Percentiles rank a stretch among this genome's conserved stretches.
These are phyloP conservation scores for Euzophera pinguis DNA, from an alignment of 2,888 invertebrate genomes.

Conservation along the genomic window DNA sequence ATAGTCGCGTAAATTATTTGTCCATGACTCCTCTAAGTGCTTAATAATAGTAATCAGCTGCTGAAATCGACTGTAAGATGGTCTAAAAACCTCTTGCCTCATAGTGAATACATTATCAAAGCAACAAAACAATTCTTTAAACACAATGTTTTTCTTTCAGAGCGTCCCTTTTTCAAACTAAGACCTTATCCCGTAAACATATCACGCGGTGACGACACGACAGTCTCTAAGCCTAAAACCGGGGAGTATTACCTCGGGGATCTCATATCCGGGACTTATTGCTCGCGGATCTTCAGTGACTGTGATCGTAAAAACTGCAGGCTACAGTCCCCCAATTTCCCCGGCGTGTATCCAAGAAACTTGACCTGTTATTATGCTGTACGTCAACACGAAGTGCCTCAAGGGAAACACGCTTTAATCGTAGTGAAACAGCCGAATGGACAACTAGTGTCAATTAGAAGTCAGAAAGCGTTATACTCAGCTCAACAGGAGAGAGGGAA, in stretches of 20 bases:
- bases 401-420: slow-evolving; percentile 93
- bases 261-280: slow-evolving; percentile 94
- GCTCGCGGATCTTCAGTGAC: slow-evolving; percentile 94
- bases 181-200: slow-evolving; percentile 73
- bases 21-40: no score
- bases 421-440: slow-evolving; percentile 91
- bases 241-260: slow-evolving; percentile 89
- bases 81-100: no score
- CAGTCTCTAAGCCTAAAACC: slow-evolving; percentile 63
- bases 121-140: neutral
- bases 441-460: slow-evolving; percentile 90
- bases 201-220: slow-evolving; percentile 67
- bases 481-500: slow-evolving; percentile 78
- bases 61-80: no score
- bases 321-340: slow-evolving; percentile 95
- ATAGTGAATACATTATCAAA: no score
- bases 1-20: no score
- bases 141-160: slow-evolving; percentile 44
- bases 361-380: slow-evolving; percentile 97
- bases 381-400: slow-evolving; percentile 90
- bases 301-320: slow-evolving; percentile 94
- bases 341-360: slow-evolving; percentile 95
- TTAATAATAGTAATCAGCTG: no score
- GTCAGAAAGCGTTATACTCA: slow-evolving; percentile 85
- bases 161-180: slow-evolving; percentile 74